A percentile compares a stretch with the other conserved stretches of the same genome.
phyloP scores from a whole-genome alignment of 2,888 invertebrate genomes.

The Cryptocephalus primarius region DNA sequence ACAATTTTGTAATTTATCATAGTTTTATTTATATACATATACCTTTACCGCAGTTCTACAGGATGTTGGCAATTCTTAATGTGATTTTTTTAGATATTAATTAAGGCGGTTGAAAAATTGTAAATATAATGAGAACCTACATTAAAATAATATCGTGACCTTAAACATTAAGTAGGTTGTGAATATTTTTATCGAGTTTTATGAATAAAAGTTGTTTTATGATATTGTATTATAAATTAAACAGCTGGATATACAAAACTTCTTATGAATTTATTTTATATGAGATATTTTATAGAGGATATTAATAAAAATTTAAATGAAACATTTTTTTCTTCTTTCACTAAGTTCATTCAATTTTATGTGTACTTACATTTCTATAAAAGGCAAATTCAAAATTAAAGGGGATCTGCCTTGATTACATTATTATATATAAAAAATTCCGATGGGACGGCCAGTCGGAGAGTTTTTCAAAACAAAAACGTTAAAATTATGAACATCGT shows the following conservation, averaged over 20 bases:
- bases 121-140: conserved; percentile 1
- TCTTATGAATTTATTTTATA: conserved; percentile 31
- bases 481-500: no score
- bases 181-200: conserved; percentile 12
- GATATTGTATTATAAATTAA: conserved; percentile 11
- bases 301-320: conserved; percentile 22
- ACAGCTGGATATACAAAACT: conserved; percentile 16
- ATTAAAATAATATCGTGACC: conserved; percentile 18
- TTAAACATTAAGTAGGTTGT: conserved; percentile 20
- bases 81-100: conserved; percentile 14
- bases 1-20: conserved; percentile 5
- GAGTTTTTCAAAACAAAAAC: no score
- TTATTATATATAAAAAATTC: no score
- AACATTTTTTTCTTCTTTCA: conserved; percentile 1
- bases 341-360: no score
- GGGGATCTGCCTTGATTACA: no score
- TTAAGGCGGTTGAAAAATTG: conserved; percentile 1
- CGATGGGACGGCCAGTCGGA: no score
- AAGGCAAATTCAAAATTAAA: no score
- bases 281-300: conserved; percentile 28
- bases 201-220: conserved; percentile 15
- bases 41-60: no score
- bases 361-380: no score
- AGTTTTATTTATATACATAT: no score
- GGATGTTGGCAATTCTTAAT: conserved; percentile 13